phyloP scores from a whole-genome alignment of 2,888 invertebrate genomes.

The Drosophila testacea region DNA sequence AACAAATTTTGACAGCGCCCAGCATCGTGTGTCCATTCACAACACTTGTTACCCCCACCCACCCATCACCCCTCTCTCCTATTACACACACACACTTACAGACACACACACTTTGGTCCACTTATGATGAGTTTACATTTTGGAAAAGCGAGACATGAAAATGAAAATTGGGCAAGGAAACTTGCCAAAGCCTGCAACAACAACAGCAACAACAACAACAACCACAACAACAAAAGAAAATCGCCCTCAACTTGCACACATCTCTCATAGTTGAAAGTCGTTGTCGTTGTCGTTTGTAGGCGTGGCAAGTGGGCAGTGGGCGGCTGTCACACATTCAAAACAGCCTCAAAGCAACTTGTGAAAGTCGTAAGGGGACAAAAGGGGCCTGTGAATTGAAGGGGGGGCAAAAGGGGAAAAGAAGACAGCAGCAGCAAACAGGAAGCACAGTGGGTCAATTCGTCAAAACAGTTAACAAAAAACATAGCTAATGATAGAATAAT shows the following conservation, averaged over 20 bases:
- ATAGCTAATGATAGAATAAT: too few species aligned
- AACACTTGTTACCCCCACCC: conserved; percentile 67
- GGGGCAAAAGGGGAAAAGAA: neutral
- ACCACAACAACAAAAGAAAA: conserved; percentile 43
- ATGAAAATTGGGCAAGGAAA: conserved; percentile 77
- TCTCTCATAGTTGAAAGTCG: conserved; percentile 48
- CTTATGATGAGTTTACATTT: conserved; percentile 81
- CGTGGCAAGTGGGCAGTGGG: conserved; percentile 31
- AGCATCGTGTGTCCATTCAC: conserved; percentile 73
- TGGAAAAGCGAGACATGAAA: conserved; percentile 68
- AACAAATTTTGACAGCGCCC: conserved; percentile 3
- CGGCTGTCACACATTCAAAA: conserved; percentile 80
- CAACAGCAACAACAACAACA: conserved; percentile 21
- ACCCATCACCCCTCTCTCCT: neutral
- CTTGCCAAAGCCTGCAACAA: conserved; percentile 31
- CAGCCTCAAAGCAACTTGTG: conserved; percentile 61
- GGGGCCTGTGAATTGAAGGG: neutral
- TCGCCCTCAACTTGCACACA: conserved; percentile 51
- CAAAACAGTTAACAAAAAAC: too few species aligned
- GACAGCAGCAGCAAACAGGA: conserved; percentile 56
- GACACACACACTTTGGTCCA: conserved; percentile 61
- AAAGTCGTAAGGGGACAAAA: neutral
- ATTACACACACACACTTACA: conserved; percentile 4
- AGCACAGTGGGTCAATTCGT: conserved; percentile 31
- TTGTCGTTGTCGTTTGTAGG: conserved; percentile 29